Base-by-base conservation (phyloP, 1,140 invertebrate genomes). In the Hylaeus volcanicus region DNA sequence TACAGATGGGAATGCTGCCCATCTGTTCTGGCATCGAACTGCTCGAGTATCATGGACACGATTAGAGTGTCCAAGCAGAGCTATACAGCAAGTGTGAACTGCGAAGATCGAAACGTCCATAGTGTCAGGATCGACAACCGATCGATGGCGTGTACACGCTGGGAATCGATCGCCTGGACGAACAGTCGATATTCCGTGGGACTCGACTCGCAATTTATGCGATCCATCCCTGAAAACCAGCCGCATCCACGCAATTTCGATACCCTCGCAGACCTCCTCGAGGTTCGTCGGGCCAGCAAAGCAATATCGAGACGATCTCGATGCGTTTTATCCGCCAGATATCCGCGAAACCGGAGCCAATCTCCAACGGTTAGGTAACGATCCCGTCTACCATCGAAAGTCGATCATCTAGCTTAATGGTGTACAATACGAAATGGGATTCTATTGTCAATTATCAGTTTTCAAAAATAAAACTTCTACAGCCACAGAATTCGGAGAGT, bases 291-390 rank as follows among this genome's bases (percentile, higher is more conserved):
- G 5, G 9, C 37, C 12, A 51, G 55, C 43, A 71, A 41, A 55
- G 75, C 60, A 77, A 78, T 78, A 71, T 71, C 45, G 4, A 61
- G 37, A n/a, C 43, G 75, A 51, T 51, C 55, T 51, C 65, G 56
- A 69, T 12, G 56, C 75, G 45, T 71, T 78, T 78, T 71, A 70
- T 71, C 75, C 48, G 53, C 56, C 56, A 37, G 66, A 76, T 69
- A 69, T 58, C 51, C 53, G 64, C 41, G 41, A 15, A 41, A 68
- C 14, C 66, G 45, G 9, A 0, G 45, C n/a, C 15, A 51, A 48
- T 51, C 2, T 2, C 11, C 4, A n/a, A 9, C 64, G 43, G 64
- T 76, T 76, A 60, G 26, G 53, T 69, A 70, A 60, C 51, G 41
- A 48, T 6, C 4, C 3, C 12, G 6, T 37, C 26, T 4, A 43